These are phyloP conservation scores for Masnerella sp. DNA, from an alignment of 2,888 invertebrate species.

Conservation along the genomic window DNA sequence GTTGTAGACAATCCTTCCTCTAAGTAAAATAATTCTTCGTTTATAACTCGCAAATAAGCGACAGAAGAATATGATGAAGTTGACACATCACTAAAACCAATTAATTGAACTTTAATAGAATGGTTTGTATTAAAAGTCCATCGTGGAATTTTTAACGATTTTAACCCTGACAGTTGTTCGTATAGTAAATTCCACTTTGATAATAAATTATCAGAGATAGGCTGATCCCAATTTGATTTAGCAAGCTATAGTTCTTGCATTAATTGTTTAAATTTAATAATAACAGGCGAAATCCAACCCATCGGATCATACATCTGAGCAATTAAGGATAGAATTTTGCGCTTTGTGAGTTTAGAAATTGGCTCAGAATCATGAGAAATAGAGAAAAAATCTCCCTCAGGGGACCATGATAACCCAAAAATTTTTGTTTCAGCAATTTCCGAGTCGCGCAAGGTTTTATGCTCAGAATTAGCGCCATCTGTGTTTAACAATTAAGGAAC, in stretches of 20 bases:
- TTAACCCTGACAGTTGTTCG: background rate
- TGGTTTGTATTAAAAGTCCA: background rate
- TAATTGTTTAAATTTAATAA: background rate
- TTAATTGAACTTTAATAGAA: background rate
- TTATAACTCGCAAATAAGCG: background rate
- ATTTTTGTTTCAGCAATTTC: background rate
- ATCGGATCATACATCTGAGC: background rate
- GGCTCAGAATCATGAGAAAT: background rate
- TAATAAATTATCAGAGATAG: background rate
- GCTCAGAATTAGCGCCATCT: background rate
- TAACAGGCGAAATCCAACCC: background rate
- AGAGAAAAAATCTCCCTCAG: background rate
- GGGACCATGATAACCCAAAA: background rate
- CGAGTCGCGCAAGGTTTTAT: background rate
- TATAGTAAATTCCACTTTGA: background rate
- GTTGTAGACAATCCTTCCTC: too few species aligned
- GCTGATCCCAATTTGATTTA: background rate
- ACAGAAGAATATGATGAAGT: background rate
- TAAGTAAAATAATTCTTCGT: too few species aligned
- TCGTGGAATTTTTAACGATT: background rate
- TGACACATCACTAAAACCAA: constrained; percentile 1
- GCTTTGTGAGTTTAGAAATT: background rate
- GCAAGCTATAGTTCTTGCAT: background rate
- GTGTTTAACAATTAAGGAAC: background rate
- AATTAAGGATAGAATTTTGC: background rate